Conservation (phyloP, 2,888 invertebrate genomes). For the Mechanitis mazaeus region DNA sequence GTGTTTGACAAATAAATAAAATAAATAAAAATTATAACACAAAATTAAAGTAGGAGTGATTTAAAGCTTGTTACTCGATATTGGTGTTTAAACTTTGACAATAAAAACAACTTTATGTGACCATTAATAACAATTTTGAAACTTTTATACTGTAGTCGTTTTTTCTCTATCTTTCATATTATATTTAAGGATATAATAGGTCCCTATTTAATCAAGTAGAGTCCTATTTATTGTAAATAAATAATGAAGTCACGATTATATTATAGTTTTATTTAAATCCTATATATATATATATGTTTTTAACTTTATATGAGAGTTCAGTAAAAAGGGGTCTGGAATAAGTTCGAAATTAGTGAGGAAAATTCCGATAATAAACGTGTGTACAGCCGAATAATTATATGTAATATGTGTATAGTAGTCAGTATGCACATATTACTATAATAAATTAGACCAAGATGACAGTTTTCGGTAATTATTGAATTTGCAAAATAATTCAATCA, state of each 20-base stretch:
- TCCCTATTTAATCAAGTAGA: slow-evolving; percentile 45
- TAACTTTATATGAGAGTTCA: no score
- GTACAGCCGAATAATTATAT: no score
- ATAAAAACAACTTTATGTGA: slow-evolving; percentile 52
- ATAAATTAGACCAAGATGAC: no score
- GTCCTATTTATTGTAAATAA: slow-evolving; percentile 64
- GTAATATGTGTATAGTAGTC: no score
- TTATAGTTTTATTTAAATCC: slow-evolving; percentile 20
- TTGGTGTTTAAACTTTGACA: slow-evolving; percentile 42
- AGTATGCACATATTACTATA: no score
- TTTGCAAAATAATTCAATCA: no score
- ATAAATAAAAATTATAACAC: slow-evolving; percentile 13
- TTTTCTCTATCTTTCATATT: slow-evolving; percentile 25
- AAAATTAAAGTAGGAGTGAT: slow-evolving; percentile 11
- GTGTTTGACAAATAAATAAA: slow-evolving; percentile 73
- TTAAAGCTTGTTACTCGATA: slow-evolving; percentile 30
- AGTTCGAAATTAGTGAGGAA: no score
- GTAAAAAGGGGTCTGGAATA: no score
- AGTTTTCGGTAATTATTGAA: no score
- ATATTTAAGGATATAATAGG: slow-evolving; percentile 34
- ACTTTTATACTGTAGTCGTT: slow-evolving; percentile 45
- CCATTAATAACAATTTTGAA: slow-evolving; percentile 52
- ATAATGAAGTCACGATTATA: slow-evolving; percentile 28
- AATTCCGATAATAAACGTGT: no score
- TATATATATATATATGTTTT: background rate